Base-by-base conservation (phyloP, 2,797 vertebrate genomes). In the Psittacula echo region DNA sequence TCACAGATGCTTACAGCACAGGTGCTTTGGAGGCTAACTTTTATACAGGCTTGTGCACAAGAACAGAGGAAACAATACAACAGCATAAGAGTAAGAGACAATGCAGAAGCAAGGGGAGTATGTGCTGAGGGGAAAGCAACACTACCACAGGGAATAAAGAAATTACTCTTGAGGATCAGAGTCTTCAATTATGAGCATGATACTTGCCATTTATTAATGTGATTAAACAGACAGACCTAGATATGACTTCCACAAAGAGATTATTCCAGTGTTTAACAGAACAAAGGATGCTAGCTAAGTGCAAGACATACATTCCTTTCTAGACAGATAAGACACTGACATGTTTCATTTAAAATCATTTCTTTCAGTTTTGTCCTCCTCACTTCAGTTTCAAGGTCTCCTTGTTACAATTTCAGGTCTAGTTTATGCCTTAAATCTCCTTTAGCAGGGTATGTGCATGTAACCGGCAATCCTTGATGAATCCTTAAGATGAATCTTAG, bases 151-250 rank as follows among this genome's bases (percentile, higher is more conserved):
- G 73, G 58, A 96, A 95, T 81, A 88, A 93, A 93, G 23, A 88
- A 94, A 88, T 84, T 91, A 94, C 73, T 86, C 83, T 44, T 58
- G 85, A 95, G 76, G 70, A 94, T 93, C 50, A 93, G 64, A 77
- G 73, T 66, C 76, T 91, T 94, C 73, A 90, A 66, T 91, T 91
- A 95, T 51, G 60, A 93, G 54, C 83, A 91, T 53, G 75, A 90
- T 85, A 81, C 47, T 78, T 91, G 62, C 83, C 70, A 91, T 88
- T 93, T 94, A 96, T 94, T 95, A 94, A 70, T 2, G 16, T 60
- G 87, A 94, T 95, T 96, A 90, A 95, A 95, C 62, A 81, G 70
- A 70, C 53, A 96, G 90, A 72, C 58, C 47, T 51, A 94, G 87
- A 88, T 87, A 89, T 90, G 62, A 84, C 58, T 0, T 5, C 66